Evolutionary conservation across 2,797 vertebrate species (phyloP).

Genomic region (Acomys russatus): DNA sequence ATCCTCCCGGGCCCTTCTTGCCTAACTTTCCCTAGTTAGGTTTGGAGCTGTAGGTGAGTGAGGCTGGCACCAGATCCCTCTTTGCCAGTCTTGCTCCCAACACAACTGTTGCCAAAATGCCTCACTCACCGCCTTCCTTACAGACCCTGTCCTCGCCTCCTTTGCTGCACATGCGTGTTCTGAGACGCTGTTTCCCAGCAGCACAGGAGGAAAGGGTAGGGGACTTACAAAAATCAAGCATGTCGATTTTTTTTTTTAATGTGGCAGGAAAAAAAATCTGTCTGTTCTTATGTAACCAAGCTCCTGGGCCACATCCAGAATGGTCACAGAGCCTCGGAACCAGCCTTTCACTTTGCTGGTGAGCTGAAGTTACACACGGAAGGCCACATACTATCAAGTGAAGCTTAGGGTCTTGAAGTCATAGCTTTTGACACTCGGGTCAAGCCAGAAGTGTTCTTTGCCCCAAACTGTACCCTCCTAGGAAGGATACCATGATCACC

Average conservation of each 20-base stretch:
- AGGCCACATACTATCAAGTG: neutral
- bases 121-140: neutral
- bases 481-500: neutral
- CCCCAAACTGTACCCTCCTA: neutral
- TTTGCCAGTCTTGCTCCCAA: accelerated
- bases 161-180: neutral
- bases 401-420: neutral
- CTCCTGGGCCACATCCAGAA: neutral
- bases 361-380: neutral
- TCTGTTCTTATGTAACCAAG: neutral
- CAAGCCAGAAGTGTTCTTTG: neutral
- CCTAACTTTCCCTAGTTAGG: constrained; percentile 13
- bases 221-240: constrained; percentile 6
- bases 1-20: neutral
- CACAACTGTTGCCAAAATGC: neutral
- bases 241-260: neutral
- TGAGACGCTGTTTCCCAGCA: neutral
- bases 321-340: neutral
- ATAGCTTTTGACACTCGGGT: neutral
- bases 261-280: neutral
- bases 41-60: neutral
- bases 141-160: neutral
- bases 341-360: neutral
- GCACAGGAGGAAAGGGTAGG: neutral
- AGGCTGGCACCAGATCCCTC: neutral